These are phyloP conservation scores for Stichodactyla mertensii DNA, from an alignment of 64 coral and sea anemone genomes.

Conservation along the genomic window DNA sequence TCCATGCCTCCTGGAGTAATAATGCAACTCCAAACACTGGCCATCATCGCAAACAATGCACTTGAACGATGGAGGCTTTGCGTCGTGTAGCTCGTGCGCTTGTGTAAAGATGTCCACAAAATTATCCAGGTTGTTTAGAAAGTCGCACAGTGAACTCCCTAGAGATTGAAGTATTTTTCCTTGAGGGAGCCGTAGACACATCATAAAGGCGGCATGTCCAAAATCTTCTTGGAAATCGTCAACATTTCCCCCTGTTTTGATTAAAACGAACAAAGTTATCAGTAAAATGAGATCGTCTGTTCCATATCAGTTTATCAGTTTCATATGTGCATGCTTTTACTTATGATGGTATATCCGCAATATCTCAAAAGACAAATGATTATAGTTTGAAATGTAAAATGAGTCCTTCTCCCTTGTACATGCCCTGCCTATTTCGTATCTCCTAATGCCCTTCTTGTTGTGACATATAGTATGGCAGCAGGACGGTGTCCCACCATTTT, in stretches of 20 bases:
- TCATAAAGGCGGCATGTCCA: conserved; percentile 35
- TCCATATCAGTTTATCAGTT: no score
- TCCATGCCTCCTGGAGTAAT: conserved; percentile 39
- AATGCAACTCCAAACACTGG: conserved; percentile 39
- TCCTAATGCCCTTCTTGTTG: no score
- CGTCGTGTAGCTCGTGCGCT: conserved; percentile 27
- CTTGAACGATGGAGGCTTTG: conserved; percentile 42
- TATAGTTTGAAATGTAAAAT: not conserved
- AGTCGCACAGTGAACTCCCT: conserved; percentile 51
- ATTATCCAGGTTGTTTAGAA: conserved; percentile 60
- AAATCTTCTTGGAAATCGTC: conserved; percentile 37
- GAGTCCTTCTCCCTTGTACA: no score
- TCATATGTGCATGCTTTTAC: not conserved
- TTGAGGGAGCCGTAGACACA: conserved; percentile 35
- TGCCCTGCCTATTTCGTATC: no score
- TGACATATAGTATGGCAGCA: no score
- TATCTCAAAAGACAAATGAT: not conserved
- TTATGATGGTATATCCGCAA: not conserved
- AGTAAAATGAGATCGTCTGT: not conserved
- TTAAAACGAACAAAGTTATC: not conserved
- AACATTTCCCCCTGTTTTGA: conserved; percentile 27
- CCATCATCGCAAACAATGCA: conserved; percentile 40
- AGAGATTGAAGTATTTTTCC: conserved; percentile 35
- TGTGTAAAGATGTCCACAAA: conserved; percentile 43
- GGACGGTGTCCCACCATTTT: no score